Evolutionary conservation across 2,797 vertebrate species (phyloP), one percentile per base, ranked within the genome.

Genomic region (Mionectes olivaceus): DNA sequence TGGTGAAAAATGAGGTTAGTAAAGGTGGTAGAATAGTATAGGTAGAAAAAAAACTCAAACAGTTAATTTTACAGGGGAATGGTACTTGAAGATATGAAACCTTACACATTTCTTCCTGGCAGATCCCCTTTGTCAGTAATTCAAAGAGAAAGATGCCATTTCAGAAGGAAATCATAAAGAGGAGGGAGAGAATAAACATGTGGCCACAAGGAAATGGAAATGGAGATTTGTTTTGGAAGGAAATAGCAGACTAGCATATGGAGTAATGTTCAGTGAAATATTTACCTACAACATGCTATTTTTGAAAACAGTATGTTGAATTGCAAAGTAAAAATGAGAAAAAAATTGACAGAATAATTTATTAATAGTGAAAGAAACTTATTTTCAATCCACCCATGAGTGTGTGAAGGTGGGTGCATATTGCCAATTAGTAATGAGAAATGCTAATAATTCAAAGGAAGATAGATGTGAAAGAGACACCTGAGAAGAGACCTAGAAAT

Each of bases 1-100:
- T 28, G 27, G 35, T 28, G 46, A 81, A 76, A 46, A 93, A 78
- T 56, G 14, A 56, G 4, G 10, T 23, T 47, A 49, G 21, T 35
- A 79, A 56, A 76, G 23, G 27, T 78, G n/a, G 27, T 43, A 76
- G 39, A 83, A 64, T 11, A 10, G 11, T 60, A 79, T 6, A 41
- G 10, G 16, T 57, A 70, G 24, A 15, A 57, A 53, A 74, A 86
- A 0, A 0, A 0, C 0, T 1, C 5, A 78, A 39, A 23, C 0
- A 46, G 10, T 37, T 93, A 80, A 65, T 89, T 80, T 94, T 84
- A 69, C 19, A 76, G 57, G 33, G 68, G 19, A 46, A 49, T 39
- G 5, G 35, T 41, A 74, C 89, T 78, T 82, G 63, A 91, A 82
- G 32, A 70, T 33, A 83, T 24, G 25, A 94, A 82, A 22, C 27